Conservation (phyloP, 2,797 vertebrate genomes). For the Linurgus olivaceus region DNA sequence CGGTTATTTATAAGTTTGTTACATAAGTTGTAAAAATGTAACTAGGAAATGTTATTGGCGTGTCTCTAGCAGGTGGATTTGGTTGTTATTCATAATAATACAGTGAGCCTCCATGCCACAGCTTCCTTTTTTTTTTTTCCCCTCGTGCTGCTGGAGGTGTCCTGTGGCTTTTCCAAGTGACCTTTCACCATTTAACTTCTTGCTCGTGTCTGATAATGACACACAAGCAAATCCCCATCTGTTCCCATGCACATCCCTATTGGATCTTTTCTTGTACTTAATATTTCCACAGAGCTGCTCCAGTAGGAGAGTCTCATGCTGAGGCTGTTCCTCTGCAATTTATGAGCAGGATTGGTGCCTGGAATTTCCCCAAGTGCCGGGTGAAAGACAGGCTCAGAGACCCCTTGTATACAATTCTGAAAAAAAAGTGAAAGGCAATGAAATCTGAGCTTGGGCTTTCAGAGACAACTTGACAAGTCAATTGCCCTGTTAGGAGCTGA, state of each 20-base stretch:
- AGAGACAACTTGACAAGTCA: slow-evolving; percentile 66
- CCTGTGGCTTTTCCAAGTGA: background rate
- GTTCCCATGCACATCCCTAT: background rate
- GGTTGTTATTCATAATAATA: background rate
- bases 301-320: background rate
- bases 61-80: slow-evolving; percentile 14
- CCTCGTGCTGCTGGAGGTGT: background rate
- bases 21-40: background rate
- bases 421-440: slow-evolving; percentile 58
- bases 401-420: slow-evolving; percentile 3
- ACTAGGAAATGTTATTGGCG: background rate
- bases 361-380: background rate
- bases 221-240: slow-evolving; percentile 20
- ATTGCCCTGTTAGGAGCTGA: slow-evolving; percentile 63
- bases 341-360: slow-evolving; percentile 22
- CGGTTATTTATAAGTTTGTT: background rate
- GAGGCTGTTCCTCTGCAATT: background rate
- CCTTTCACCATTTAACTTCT: slow-evolving; percentile 7
- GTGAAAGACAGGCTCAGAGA: slow-evolving; percentile 33
- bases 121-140: background rate
- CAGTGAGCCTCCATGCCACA: background rate
- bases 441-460: slow-evolving; percentile 46
- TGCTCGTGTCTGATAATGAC: background rate
- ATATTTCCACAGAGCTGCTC: background rate
- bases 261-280: background rate